Base-by-base conservation (phyloP, 2,888 invertebrate species). In the Hemaris fuciformis region DNA sequence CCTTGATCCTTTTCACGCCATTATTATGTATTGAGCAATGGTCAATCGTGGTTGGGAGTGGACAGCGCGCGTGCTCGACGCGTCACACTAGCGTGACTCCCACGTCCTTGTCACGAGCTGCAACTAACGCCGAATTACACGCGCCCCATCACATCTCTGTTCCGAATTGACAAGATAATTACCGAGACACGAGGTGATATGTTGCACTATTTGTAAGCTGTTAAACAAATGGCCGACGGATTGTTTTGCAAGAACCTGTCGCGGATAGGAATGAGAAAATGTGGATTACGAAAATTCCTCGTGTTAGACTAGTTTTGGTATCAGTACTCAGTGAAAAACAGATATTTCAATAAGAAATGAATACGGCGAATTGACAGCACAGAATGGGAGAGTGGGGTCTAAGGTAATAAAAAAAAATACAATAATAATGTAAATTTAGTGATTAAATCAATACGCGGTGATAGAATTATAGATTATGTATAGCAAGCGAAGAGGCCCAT, bases 51-150 rank as follows among this genome's bases (percentile, higher is more conserved):
- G 77, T 76, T 81, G 69, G 77, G 78, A 82, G 77, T 81, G 68
- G 80, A 79, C 74, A 70, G 72, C 66, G 70, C 64, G 74, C 88
- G 88, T 88, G 88, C 83, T 77, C 76, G 68, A 62, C 72, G 71
- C 81, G 85, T 88, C 85, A 84, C 77, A 15, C 43, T 8, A 20
- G 75, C 87, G 88, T 89, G 87, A 85, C 82, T 79, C 77, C 69
- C 62, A 64, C 80, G 87, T 85, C 89, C 89, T 89, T 86, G 88
- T 66, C 59, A 46, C 15, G 27, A 27, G 53, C 53, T 66, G 25
- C 48, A 41, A 48, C 60, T 53, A 53, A 38, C 25, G 22, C 60
- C 53, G 31, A 53, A 31, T 53, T 20, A 60, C 48, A 38, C 38
- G 31, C 61, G 57, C 57, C 23, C n/a, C 46, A 20, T 57, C 46